Conservation (phyloP, 2,797 vertebrate species). For the Trachurus trachurus region DNA sequence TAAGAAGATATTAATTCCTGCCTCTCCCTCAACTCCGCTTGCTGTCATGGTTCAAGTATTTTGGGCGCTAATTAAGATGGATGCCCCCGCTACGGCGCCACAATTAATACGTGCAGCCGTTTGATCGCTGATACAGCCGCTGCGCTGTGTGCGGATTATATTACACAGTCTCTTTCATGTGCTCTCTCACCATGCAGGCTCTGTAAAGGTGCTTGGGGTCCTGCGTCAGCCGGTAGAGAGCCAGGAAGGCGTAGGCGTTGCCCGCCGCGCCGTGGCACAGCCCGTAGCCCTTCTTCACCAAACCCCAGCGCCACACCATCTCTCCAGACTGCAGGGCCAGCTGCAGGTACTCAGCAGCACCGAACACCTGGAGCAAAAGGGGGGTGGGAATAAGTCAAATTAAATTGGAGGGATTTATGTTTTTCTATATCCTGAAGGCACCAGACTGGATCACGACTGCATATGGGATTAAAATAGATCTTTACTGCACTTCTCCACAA, state of each 20-base stretch:
- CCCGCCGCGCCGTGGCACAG: constrained; percentile 95
- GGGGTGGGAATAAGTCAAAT: background rate
- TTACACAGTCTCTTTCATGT: background rate
- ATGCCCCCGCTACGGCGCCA: constrained; percentile 11
- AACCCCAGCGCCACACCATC: constrained; percentile 91
- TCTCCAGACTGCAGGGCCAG: constrained; percentile 92
- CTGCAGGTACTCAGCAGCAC: constrained; percentile 88
- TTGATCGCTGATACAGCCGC: constrained; percentile 2
- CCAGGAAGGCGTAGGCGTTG: constrained; percentile 94
- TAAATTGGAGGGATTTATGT: background rate
- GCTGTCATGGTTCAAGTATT: constrained; percentile 16
- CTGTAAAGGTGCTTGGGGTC: constrained; percentile 93
- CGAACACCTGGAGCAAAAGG: constrained; percentile 85
- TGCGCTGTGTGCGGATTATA: background rate
- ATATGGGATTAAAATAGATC: background rate
- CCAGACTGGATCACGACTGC: background rate
- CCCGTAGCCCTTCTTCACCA: constrained; percentile 96
- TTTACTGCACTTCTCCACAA: constrained; percentile 28
- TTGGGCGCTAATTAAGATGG: constrained; percentile 39
- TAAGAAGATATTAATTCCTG: background rate
- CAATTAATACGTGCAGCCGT: constrained; percentile 7
- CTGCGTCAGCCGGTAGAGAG: constrained; percentile 91
- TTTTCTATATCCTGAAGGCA: background rate
- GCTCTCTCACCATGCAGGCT: constrained; percentile 92
- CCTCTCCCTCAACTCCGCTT: background rate